Evolutionary conservation across 2,797 vertebrate genomes (phyloP), one percentile per base, ranked within the genome.

Genomic region (Taenioides sp.): DNA sequence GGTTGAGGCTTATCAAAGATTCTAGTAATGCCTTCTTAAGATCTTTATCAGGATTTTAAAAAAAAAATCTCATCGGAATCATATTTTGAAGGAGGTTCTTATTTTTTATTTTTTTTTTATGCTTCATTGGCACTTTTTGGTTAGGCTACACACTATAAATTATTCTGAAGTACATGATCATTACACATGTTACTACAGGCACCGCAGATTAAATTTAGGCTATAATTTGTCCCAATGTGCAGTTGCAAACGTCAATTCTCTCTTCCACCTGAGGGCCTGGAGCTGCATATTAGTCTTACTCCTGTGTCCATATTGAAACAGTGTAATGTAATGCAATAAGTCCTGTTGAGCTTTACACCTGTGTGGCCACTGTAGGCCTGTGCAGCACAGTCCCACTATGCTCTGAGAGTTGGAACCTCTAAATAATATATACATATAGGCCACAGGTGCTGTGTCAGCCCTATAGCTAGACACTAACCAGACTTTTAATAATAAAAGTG

Each of bases 1-100:
- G 74, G 67, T 60, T 67, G 70, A 57, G 18, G 49, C 25, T 28
- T 71, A 69, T 17, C 11, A 12, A 7, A 50, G 20, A 49, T 65
- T 31, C 23, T 10, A 37, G 28, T 34, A 20, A 34, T 9, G 31
- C 20, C 31, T 20, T 4, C 31, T 62, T 62, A 27, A 61, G 59
- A 61, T 20, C 59, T 34, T 61, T 61, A 34, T 34, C 28, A 7
- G 59, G 59, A 61, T 61, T 27, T 27, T 27, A 27, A 27, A 27
- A 27, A 27, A 27, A 27, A 27, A 27, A 27, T 27, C 20, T 61
- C 17, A 60, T 28, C 6, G 20, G 17, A 34, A 34, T 58, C 27
- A 31, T 3, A 18, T 18, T 25, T 27, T 27, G 9, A 59, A 25
- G 57, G 57, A 59, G 55, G 58, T 22, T 57, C 10, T 55, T 59